phyloP scores from a whole-genome alignment of 2,797 vertebrate genomes.

The Delichon dasypus region DNA sequence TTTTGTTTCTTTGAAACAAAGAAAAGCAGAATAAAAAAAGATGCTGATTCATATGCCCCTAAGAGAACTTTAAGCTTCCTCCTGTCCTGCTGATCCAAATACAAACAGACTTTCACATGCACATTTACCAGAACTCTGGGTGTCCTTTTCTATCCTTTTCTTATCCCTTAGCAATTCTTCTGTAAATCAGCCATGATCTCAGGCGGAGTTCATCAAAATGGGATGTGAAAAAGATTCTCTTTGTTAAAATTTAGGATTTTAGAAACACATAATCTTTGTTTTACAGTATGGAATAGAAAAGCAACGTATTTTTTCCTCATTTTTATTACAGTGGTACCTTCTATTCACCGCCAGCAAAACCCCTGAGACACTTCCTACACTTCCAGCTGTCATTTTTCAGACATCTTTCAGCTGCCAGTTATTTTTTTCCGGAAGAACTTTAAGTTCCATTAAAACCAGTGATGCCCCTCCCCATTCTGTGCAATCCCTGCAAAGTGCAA shows the following conservation, averaged over 20 bases:
- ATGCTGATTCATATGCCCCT: background rate
- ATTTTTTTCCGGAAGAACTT: background rate
- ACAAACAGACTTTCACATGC: background rate
- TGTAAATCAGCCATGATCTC: background rate
- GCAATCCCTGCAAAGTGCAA: slow-evolving; percentile 4
- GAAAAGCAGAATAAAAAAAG: background rate
- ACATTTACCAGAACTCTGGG: background rate
- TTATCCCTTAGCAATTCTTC: background rate
- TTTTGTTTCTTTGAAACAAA: too few species aligned
- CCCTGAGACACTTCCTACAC: background rate
- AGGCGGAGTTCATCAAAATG: background rate
- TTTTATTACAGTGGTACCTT: background rate
- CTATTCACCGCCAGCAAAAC: background rate
- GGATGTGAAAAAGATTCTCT: background rate
- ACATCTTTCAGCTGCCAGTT: background rate
- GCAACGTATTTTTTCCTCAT: background rate
- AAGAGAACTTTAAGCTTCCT: background rate
- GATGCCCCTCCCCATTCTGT: background rate
- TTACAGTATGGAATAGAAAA: background rate
- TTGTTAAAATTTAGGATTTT: background rate
- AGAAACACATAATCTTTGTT: background rate
- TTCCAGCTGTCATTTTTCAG: background rate
- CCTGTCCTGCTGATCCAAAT: background rate
- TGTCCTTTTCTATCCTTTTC: background rate
- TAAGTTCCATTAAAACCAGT: background rate